Evolutionary conservation across 2,888 invertebrate species (phyloP), one percentile per base, ranked within the genome.

Genomic region (Acrobasis repandana): DNA sequence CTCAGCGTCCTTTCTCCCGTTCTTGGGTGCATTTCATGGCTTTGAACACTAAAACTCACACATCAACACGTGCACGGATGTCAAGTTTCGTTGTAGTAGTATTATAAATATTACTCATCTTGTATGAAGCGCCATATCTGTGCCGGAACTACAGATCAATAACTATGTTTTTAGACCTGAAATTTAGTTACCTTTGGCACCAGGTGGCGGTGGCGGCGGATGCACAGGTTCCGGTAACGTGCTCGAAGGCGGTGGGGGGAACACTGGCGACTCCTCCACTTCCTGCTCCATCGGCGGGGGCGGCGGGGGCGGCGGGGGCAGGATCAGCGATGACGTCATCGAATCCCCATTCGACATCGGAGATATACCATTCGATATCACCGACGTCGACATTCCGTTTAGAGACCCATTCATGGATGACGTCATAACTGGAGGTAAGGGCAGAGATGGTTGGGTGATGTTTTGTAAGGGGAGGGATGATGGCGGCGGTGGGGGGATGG

Each of bases 141-240:
- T n/a, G n/a, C 2, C 20, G 20, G 20, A 20, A 20, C 20, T 20
- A 20, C 2, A 20, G 6, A 28, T 28, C 28, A 0, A 28, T 8
- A 28, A 6, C 8, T 28, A 28, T 6, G 28, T 28, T 28, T 5
- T 4, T 28, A 28, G 6, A 28, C 28, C 8, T 28, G 28, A 28
- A 28, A 0, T 28, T 28, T 28, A 28, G 28, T 28, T 28, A 88
- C 89, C 88, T 85, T 87, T 87, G 18, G 63, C 67, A 16, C 70
- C 64, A 18, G 94, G 94, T 4, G 94, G 95, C 0, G 95, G 95
- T 1, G 95, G 96, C 4, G 96, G 96, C 0, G 95, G 95, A 62
- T 94, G 95, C 1, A 95, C 96, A 0, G 97, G 97, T 75, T 96
- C 96, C 0, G 96, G 96, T 48, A 96, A 85, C 58, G 95, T 62